phyloP scores from a whole-genome alignment of 2,797 vertebrate genomes.

The Euthynnus affinis region DNA sequence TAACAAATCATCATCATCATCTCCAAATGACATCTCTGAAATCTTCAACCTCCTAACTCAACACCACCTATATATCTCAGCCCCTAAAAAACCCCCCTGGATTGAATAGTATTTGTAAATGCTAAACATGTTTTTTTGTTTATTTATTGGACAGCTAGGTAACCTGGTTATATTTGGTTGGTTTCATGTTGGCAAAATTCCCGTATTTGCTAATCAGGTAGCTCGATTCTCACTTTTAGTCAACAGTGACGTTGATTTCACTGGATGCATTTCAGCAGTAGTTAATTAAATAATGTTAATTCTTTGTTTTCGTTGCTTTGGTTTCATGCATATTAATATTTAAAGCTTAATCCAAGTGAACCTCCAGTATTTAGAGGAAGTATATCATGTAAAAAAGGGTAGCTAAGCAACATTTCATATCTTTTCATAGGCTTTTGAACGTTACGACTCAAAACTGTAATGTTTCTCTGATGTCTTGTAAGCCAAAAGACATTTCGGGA shows the following conservation, averaged over 20 bases:
- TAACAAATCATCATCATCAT: conserved; percentile 15
- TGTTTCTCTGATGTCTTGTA: neutral
- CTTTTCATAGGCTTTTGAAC: too few relatives aligned
- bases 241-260: neutral
- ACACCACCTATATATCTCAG: neutral
- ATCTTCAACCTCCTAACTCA: conserved; percentile 20
- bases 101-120: conserved; percentile 53
- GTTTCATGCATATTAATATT: neutral
- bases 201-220: neutral
- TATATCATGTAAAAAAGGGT: too few relatives aligned
- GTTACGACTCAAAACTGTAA: neutral
- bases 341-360: neutral
- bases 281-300: neutral
- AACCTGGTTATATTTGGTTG: neutral
- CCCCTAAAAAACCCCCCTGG: conserved; percentile 4
- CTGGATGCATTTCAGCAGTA: neutral
- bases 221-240: neutral
- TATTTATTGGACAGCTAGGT: neutral
- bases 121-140: neutral
- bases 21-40: conserved; percentile 32
- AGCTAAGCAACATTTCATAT: too few relatives aligned
- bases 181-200: neutral
- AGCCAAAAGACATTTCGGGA: neutral
- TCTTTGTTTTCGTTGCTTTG: too few relatives aligned
- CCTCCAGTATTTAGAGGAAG: neutral